These are phyloP conservation scores for Caenorhabditis drosophilae DNA, from an alignment of 2,888 invertebrate species.

Conservation along the genomic window DNA sequence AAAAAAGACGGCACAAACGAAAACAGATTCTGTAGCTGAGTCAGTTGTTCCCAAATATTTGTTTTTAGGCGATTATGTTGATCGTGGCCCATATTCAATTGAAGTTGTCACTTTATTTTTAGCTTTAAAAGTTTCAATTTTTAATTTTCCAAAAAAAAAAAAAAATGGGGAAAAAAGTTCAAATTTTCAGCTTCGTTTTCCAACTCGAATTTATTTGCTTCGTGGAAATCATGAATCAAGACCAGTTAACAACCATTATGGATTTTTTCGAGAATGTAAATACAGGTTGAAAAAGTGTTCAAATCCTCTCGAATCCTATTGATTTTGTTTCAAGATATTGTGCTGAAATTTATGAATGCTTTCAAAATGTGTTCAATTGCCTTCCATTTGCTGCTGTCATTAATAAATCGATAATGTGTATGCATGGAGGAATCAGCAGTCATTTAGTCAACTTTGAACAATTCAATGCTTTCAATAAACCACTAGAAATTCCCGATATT, in stretches of 20 bases:
- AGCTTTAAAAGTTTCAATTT: slow-evolving; percentile 82
- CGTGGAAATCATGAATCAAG: slow-evolving; percentile 97
- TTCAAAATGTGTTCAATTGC: slow-evolving; percentile 80
- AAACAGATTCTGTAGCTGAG: no score
- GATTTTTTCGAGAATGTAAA: slow-evolving; percentile 74
- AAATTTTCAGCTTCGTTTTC: no score
- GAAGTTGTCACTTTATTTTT: slow-evolving; percentile 78
- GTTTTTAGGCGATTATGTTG: slow-evolving; percentile 94
- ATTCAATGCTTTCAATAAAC: slow-evolving; percentile 73
- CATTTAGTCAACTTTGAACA: slow-evolving; percentile 52
- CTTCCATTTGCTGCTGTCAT: slow-evolving; percentile 96
- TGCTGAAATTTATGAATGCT: slow-evolving; percentile 48
- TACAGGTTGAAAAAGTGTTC: slow-evolving; percentile 74
- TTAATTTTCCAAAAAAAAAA: no score
- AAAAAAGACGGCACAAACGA: slow-evolving; percentile 3
- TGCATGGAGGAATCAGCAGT: slow-evolving; percentile 77
- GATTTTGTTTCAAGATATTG: slow-evolving; percentile 24
- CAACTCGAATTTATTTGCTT: slow-evolving; percentile 85
- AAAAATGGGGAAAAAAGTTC: no score
- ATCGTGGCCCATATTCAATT: slow-evolving; percentile 85
- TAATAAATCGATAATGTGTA: slow-evolving; percentile 80
- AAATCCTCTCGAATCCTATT: background rate
- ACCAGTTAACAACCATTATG: slow-evolving; percentile 73
- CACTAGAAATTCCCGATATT: slow-evolving; percentile 74
- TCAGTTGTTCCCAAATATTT: slow-evolving; percentile 79